Conservation (phyloP, 1,140 invertebrate species). For the Chlorops oryzae region DNA sequence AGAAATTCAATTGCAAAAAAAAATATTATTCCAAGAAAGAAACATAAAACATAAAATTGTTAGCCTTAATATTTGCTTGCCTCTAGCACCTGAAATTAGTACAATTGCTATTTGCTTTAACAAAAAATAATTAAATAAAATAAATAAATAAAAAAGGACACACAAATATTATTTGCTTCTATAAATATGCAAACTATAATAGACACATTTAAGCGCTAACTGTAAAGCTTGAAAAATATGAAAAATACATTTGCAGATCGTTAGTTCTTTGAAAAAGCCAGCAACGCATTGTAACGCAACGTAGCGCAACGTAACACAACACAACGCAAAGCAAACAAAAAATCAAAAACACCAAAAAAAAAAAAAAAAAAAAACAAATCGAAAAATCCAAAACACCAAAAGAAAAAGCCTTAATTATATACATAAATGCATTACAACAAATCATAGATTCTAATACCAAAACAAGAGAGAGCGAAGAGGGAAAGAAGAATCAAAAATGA, state of each 20-base stretch:
- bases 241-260: too few relatives aligned
- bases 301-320: too few relatives aligned
- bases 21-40: too few relatives aligned
- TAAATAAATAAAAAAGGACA: neutral
- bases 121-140: too few relatives aligned
- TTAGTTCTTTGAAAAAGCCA: too few relatives aligned
- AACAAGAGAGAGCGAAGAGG: neutral
- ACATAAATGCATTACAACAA: slow-evolving; percentile 1
- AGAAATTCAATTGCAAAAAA: too few relatives aligned
- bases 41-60: too few relatives aligned
- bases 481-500: neutral
- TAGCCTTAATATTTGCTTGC: too few relatives aligned
- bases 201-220: neutral
- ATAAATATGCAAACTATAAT: neutral
- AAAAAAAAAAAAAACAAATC: slow-evolving; percentile 17
- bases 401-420: slow-evolving; percentile 12
- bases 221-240: too few relatives aligned
- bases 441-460: slow-evolving; percentile 28
- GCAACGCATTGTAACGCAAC: too few relatives aligned
- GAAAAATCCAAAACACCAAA: slow-evolving; percentile 9
- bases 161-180: neutral
- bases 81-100: too few relatives aligned
- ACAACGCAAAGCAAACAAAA: slow-evolving; percentile 11
- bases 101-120: too few relatives aligned
- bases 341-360: slow-evolving; percentile 8